These are phyloP conservation scores for Epicauta chinensis DNA, from an alignment of 1,140 invertebrate genomes.

Conservation along the genomic window DNA sequence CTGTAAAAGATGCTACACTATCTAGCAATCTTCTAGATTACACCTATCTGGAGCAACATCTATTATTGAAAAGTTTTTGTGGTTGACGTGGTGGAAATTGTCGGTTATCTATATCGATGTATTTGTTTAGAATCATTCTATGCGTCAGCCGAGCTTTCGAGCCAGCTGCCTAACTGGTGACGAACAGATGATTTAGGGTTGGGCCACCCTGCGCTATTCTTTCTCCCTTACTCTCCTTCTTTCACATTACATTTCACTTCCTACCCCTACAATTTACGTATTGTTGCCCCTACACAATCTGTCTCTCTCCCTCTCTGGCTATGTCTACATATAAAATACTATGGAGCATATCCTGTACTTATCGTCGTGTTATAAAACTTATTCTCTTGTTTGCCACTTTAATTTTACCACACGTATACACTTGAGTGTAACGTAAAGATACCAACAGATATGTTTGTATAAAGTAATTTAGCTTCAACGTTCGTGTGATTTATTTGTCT, in stretches of 20 bases:
- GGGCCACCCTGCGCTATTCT: conserved; percentile 13
- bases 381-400: conserved; percentile 1
- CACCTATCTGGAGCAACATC: too few species aligned
- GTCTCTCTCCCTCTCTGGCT: too few species aligned
- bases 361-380: conserved; percentile 21
- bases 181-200: conserved; percentile 30
- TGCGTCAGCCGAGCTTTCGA: conserved; percentile 21
- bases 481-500: conserved; percentile 6
- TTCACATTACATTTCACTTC: conserved; percentile 3
- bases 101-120: background rate
- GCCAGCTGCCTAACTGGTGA: conserved; percentile 30
- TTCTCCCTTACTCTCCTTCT: too few species aligned
- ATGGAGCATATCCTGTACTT: conserved; percentile 20
- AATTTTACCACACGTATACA: conserved; percentile 4
- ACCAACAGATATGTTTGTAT: conserved; percentile 1
- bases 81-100: conserved; percentile 6
- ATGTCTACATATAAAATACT: too few species aligned
- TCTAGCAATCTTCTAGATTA: too few species aligned
- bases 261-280: conserved; percentile 7
- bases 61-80: background rate
- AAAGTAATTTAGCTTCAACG: conserved; percentile 1
- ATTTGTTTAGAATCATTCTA: conserved; percentile 10
- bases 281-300: too few species aligned
- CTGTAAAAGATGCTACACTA: too few species aligned
- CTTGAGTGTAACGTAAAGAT: too few species aligned